Evolutionary conservation across 2,113 vertebrate genomes (phyloP).

Genomic region (Parotia lawesii): DNA sequence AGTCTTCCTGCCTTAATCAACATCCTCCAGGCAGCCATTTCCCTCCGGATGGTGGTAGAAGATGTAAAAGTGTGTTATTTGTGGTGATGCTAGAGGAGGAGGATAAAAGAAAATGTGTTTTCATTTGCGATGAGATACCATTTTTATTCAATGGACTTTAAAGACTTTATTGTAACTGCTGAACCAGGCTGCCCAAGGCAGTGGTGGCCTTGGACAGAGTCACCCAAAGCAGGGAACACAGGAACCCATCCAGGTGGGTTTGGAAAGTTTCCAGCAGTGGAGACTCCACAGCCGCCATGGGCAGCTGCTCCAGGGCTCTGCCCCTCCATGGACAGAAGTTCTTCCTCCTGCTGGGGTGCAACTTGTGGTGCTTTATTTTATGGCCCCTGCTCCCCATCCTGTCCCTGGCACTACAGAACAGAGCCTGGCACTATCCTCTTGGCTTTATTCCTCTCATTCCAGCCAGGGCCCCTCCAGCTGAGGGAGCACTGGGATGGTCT

Average conservation of each 20-base stretch:
- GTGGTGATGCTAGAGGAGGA: background rate
- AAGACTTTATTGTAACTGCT: background rate
- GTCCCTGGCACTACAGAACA: rapidly evolving
- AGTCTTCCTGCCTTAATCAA: background rate
- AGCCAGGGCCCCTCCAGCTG: background rate
- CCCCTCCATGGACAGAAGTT: background rate
- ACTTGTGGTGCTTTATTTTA: rapidly evolving
- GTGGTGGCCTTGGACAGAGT: background rate
- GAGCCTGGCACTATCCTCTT: too few species aligned
- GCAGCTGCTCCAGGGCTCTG: background rate
- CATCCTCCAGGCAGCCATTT: background rate
- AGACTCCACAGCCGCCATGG: background rate
- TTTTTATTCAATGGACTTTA: background rate
- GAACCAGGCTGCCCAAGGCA: background rate
- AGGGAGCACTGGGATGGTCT: too few species aligned
- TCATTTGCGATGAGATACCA: background rate
- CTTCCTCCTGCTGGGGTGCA: background rate
- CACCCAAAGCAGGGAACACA: background rate
- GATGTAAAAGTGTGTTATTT: background rate
- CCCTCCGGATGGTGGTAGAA: background rate
- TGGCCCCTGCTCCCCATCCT: rapidly evolving
- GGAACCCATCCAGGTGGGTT: background rate
- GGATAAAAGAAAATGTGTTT: background rate
- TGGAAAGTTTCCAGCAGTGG: rapidly evolving
- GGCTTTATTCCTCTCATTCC: background rate